These are phyloP conservation scores for Sylvietta virens DNA, from an alignment of 2,113 vertebrate genomes.

Conservation along the genomic window DNA sequence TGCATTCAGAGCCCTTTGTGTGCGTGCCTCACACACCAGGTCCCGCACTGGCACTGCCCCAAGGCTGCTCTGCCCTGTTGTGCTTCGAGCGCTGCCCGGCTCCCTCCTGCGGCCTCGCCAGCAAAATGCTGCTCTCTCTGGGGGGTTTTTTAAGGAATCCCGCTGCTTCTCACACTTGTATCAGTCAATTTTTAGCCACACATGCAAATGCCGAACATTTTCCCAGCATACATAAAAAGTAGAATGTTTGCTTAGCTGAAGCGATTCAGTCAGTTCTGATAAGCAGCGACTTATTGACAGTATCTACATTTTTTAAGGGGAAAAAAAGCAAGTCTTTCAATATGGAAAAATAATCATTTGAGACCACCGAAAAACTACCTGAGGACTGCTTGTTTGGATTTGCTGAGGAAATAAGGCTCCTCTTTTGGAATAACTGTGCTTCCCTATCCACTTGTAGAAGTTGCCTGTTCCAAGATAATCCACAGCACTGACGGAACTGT, in stretches of 20 bases:
- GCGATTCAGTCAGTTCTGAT: neutral
- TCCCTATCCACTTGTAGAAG: neutral
- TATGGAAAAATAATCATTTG: neutral
- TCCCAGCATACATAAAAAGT: neutral
- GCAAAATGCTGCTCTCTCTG: neutral
- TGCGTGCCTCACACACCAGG: neutral
- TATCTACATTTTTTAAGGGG: neutral
- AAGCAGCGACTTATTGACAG: neutral
- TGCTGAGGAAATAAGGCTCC: neutral
- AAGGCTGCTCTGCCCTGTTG: neutral
- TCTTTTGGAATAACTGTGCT: neutral
- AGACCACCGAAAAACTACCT: neutral
- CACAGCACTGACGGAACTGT: neutral
- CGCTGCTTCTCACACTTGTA: rapidly evolving
- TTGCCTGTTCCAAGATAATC: neutral
- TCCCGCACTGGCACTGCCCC: neutral
- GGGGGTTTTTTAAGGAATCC: rapidly evolving
- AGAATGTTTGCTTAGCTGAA: neutral
- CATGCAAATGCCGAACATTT: neutral
- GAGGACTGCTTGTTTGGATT: neutral
- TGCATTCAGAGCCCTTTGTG: neutral
- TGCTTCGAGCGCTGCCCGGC: neutral
- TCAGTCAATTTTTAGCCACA: neutral
- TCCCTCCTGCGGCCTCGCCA: neutral
- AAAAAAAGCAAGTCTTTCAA: neutral